A percentile compares a stretch with the other conserved stretches of the same genome.
Conservation (phyloP, 2,113 vertebrate species). For the Cyprinodon tularosa region DNA sequence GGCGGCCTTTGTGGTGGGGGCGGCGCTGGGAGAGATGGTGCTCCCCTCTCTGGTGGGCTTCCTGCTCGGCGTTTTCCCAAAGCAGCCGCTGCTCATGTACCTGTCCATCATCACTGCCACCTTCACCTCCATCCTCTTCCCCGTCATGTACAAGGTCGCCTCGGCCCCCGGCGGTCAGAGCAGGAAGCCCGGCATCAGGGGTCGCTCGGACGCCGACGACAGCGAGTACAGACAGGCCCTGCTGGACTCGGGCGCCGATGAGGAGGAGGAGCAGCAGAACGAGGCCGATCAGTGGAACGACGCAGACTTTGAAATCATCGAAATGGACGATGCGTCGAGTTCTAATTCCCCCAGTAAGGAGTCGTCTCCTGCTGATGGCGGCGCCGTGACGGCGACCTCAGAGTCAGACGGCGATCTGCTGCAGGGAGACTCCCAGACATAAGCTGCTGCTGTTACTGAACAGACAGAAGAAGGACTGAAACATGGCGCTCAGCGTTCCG, state of each 20-base stretch:
- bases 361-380: constrained; percentile 3
- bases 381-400: neutral
- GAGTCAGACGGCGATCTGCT: neutral
- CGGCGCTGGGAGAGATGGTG: constrained; percentile 91
- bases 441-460: constrained; percentile 65
- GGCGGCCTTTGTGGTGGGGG: constrained; percentile 86
- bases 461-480: constrained; percentile 81
- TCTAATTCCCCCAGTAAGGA: constrained; percentile 63
- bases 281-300: constrained; percentile 85
- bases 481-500: neutral
- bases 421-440: constrained; percentile 55
- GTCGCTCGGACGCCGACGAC: constrained; percentile 51
- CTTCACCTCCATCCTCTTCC: constrained; percentile 87
- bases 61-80: constrained; percentile 77
- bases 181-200: constrained; percentile 24
- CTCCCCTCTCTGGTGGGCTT: constrained; percentile 84
- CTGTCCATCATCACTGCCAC: constrained; percentile 74
- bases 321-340: constrained; percentile 83
- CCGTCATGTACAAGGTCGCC: constrained; percentile 89
- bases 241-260: constrained; percentile 71
- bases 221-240: constrained; percentile 83
- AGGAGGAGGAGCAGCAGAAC: constrained; percentile 79
- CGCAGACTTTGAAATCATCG: constrained; percentile 88
- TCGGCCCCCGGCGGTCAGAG: constrained; percentile 41
- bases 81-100: constrained; percentile 86